Base-by-base conservation (phyloP, 2,888 invertebrate genomes). In the Galeopsomyia nigrocyanea region DNA sequence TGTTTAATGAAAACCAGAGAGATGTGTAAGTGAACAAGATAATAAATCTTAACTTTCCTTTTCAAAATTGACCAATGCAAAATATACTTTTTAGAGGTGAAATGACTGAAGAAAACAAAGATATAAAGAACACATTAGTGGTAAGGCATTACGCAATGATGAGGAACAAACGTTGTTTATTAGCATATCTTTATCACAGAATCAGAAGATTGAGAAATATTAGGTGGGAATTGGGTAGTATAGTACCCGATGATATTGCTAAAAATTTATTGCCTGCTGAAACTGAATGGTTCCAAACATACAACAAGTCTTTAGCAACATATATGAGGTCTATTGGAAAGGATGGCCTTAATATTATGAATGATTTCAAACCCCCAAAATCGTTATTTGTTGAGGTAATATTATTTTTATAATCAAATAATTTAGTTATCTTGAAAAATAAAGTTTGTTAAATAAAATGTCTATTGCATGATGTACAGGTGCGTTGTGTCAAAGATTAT, bases 211-310 rank as follows among this genome's bases (percentile, higher is more conserved):
- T 99, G 22, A 91, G 94, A 79, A 92, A 94, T n/a, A 90, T 97
- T 86, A 90, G 99, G 60, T 99, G 99, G 99, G 95, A 97, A 82
- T 95, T 97, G 84, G 99, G 99, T 0, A 94, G 96, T 50, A 93
- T 97, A 60, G 86, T 99, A 68, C 98, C 98, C 0, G 86, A 91
- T 0, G 96, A 97, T 83, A 92, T 98, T 0, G 92, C 94, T 83
- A 89, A 90, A 68, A 91, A 94, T 74, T 87, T 98, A 51, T 92
- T 94, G 64, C 92, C 93, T 81, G 90, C 93, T 0, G 98, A 98
- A 88, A 90, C 93, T 46, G 90, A 92, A 71, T 99, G 97, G 94
- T 96, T 98, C 82, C 92, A 92, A 66, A 92, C 92, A 75, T 98
- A 99, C 86, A 97, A 95, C 57, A 93, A 92, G 81, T 91, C 91